phyloP scores from a whole-genome alignment of 1,140 invertebrate species.

The Zaprionus gabonicus region DNA sequence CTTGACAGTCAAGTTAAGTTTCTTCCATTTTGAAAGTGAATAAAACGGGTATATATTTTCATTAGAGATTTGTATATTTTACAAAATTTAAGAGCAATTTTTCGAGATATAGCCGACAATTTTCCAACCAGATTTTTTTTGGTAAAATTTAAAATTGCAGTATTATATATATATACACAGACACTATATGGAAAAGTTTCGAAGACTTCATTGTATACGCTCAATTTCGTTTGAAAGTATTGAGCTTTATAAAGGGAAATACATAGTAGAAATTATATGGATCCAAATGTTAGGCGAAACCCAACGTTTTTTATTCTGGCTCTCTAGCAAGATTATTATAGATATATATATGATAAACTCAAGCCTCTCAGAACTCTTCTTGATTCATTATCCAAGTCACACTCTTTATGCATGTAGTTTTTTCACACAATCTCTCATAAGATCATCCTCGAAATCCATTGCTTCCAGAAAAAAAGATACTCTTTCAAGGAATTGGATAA shows the following conservation, averaged over 20 bases:
- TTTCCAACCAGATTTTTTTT: slow-evolving; percentile 44
- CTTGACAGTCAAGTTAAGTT: slow-evolving; percentile 56
- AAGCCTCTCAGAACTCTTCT: slow-evolving; percentile 41
- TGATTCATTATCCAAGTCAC: slow-evolving; percentile 49
- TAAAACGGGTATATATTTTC: slow-evolving; percentile 79
- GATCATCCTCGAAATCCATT: slow-evolving; percentile 29
- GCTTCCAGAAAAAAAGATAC: slow-evolving; percentile 23
- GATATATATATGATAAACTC: slow-evolving; percentile 16
- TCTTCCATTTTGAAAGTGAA: slow-evolving; percentile 64
- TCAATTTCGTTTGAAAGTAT: slow-evolving; percentile 47
- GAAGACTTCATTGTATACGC: slow-evolving; percentile 66
- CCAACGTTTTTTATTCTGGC: slow-evolving; percentile 62
- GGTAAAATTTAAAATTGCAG: slow-evolving; percentile 50
- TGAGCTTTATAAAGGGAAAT: slow-evolving; percentile 53
- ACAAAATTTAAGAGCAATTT: slow-evolving; percentile 56
- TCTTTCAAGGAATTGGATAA: slow-evolving; percentile 42
- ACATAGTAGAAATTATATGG: slow-evolving; percentile 51
- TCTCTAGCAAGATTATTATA: slow-evolving; percentile 41
- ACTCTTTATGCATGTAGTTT: slow-evolving; percentile 48
- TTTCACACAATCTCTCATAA: slow-evolving; percentile 49
- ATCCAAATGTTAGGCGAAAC: slow-evolving; percentile 53
- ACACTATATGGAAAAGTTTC: slow-evolving; percentile 34
- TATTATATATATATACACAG: slow-evolving; percentile 35
- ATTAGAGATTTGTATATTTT: slow-evolving; percentile 73
- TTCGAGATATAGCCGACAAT: slow-evolving; percentile 41